phyloP scores from a whole-genome alignment of 2,888 invertebrate genomes.

The Luperina nickerlii region DNA sequence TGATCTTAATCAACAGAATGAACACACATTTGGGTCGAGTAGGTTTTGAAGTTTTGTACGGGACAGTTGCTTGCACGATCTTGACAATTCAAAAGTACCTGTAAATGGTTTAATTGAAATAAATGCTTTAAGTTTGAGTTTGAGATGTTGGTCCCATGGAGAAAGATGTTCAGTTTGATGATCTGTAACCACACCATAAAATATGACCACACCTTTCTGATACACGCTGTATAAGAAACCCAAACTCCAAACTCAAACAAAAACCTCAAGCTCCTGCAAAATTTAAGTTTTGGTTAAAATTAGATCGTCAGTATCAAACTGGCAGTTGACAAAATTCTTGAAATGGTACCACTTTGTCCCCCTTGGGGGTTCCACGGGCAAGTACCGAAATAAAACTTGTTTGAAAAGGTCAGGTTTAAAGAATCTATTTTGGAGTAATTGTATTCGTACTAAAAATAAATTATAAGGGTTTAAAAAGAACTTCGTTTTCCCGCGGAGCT shows the following conservation, averaged over 20 bases:
- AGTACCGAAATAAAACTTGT: slow-evolving; percentile 3
- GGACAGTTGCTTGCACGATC: not conserved
- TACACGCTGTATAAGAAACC: not conserved
- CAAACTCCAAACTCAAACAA: not conserved
- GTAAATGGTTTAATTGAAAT: too few species aligned
- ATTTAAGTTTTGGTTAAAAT: not conserved
- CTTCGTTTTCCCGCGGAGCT: slow-evolving; percentile 32
- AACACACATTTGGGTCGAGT: not conserved
- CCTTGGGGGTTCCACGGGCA: too few species aligned
- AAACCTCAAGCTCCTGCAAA: not conserved
- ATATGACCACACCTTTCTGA: not conserved
- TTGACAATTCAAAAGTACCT: too few species aligned
- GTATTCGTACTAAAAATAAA: slow-evolving; percentile 42
- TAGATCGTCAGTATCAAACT: slow-evolving; percentile 12
- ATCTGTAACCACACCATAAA: not conserved
- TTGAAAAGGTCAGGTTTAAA: slow-evolving; percentile 23
- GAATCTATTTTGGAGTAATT: slow-evolving; percentile 45
- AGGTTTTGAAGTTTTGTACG: not conserved
- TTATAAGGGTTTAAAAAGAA: slow-evolving; percentile 43
- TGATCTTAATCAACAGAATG: too few species aligned
- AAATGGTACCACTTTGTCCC: too few species aligned
- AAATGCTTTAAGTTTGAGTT: too few species aligned
- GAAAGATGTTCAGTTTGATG: not conserved
- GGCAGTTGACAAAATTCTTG: slow-evolving; percentile 7
- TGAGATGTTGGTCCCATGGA: not conserved